These are phyloP conservation scores for Falco peregrinus DNA, from an alignment of 2,797 vertebrate genomes.

Conservation along the genomic window DNA sequence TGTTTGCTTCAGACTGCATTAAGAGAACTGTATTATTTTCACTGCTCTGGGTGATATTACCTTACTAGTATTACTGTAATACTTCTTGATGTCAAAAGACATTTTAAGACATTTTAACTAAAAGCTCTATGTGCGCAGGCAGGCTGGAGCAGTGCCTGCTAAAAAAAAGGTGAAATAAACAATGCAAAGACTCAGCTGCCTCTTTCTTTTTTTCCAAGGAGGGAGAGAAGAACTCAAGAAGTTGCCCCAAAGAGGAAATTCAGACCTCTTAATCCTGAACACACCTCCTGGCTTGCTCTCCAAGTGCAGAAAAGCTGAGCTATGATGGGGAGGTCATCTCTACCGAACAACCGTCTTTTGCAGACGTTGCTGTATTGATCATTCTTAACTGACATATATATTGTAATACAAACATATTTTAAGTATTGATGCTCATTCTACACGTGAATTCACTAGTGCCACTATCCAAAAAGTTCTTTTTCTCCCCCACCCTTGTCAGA, in stretches of 20 bases:
- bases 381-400: rapidly evolving
- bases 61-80: background rate
- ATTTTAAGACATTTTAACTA: background rate
- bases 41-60: background rate
- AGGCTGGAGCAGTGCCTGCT: background rate
- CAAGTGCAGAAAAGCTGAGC: background rate
- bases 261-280: background rate
- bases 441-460: background rate
- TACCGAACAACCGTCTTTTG: background rate
- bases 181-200: background rate
- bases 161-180: background rate
- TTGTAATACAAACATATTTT: background rate
- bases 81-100: background rate
- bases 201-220: background rate
- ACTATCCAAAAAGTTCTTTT: background rate
- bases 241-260: background rate
- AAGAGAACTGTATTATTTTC: background rate
- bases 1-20: background rate
- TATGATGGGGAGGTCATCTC: background rate
- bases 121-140: background rate
- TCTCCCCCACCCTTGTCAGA: background rate
- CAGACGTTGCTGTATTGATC: rapidly evolving
- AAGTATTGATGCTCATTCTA: background rate
- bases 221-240: background rate
- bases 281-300: background rate